A percentile compares a stretch with the other conserved stretches of the same genome.
Evolutionary conservation across 2,888 invertebrate genomes (phyloP).

Genomic region (Calameuta filiformis): DNA sequence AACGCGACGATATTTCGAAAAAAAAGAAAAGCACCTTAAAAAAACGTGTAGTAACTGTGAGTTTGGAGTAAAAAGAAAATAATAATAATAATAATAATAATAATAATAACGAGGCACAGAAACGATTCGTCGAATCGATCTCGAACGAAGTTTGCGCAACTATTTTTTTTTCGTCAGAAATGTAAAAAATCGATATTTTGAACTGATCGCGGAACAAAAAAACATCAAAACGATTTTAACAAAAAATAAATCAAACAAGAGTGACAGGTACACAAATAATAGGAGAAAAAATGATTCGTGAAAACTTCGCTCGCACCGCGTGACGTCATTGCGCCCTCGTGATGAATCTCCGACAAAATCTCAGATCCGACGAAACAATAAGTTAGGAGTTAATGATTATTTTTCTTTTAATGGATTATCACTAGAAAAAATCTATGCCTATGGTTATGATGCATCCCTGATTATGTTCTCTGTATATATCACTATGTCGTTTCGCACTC

Average conservation of each 20-base stretch:
- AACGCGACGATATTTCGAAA: neutral
- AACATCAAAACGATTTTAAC: neutral
- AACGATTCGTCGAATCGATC: neutral
- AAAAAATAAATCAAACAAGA: constrained; percentile 9
- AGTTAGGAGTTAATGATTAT: neutral
- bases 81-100: constrained; percentile 14
- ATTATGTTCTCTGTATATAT: constrained; percentile 49
- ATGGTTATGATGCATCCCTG: constrained; percentile 55
- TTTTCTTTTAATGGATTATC: constrained; percentile 16
- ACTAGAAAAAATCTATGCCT: constrained; percentile 28
- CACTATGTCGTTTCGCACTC: neutral
- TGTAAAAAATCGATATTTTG: neutral
- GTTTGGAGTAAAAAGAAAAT: constrained; percentile 15
- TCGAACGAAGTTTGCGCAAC: neutral
- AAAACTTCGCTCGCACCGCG: neutral
- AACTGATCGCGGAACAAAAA: constrained; percentile 28
- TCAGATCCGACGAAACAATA: constrained; percentile 5
- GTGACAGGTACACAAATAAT: constrained; percentile 15
- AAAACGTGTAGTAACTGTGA: neutral
- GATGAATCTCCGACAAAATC: neutral
- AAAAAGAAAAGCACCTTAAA: neutral
- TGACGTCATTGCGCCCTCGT: neutral
- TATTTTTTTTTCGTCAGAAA: neutral
- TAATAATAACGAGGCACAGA: constrained; percentile 21
- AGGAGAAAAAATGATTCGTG: neutral